Conservation (phyloP, 2,888 invertebrate species). For the Listrodromus nycthemerus region DNA sequence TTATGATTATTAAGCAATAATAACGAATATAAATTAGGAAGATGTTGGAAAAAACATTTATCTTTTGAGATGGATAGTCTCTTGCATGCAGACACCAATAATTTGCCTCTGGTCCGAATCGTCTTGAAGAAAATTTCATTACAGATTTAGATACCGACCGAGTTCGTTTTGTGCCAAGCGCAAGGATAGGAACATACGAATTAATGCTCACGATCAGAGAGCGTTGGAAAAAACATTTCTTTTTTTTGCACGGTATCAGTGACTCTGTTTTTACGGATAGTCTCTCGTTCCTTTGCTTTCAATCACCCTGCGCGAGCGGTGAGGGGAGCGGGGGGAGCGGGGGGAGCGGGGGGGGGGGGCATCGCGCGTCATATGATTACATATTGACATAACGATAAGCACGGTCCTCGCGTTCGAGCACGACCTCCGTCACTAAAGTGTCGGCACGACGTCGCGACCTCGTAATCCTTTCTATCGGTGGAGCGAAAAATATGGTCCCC, state of each 20-base stretch:
- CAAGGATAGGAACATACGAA: background rate
- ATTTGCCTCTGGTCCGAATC: background rate
- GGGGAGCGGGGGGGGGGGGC: slow-evolving; percentile 1
- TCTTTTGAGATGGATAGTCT: background rate
- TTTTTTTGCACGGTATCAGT: background rate
- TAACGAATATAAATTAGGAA: too few relatives aligned
- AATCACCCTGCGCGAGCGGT: too few relatives aligned
- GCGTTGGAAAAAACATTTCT: background rate
- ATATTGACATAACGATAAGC: slow-evolving; percentile 81
- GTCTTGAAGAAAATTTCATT: background rate
- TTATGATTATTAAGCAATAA: too few relatives aligned
- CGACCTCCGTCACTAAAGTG: slow-evolving; percentile 11
- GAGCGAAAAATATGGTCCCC: background rate
- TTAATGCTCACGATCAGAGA: too few relatives aligned
- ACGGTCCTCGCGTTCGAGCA: slow-evolving; percentile 17
- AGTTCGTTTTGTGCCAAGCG: background rate
- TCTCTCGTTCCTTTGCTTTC: background rate
- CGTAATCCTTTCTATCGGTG: slow-evolving; percentile 16
- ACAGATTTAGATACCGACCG: background rate
- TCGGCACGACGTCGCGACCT: slow-evolving; percentile 17
- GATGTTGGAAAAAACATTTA: background rate
- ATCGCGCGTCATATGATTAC: slow-evolving; percentile 80
- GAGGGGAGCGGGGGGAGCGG: background rate
- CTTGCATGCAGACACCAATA: too few relatives aligned
- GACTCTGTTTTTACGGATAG: background rate